Evolutionary conservation across 2,113 vertebrate species (phyloP).

Genomic region (Taurulus bubalis): DNA sequence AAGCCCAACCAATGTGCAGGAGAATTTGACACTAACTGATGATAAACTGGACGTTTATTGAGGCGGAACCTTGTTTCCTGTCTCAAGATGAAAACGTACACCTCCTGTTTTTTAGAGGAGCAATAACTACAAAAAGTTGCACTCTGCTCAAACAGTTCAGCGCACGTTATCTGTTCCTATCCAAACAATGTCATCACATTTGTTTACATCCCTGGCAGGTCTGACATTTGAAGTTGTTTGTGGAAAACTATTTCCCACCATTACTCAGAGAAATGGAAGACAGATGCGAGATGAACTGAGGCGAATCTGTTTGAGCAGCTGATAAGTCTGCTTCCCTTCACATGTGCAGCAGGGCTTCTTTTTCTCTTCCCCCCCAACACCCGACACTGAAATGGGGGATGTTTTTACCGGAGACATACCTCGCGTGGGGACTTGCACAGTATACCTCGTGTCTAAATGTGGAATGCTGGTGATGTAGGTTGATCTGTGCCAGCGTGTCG

Average conservation of each 20-base stretch:
- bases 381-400: neutral
- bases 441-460: constrained; percentile 50
- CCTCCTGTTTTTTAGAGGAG: neutral
- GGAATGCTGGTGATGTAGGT: constrained; percentile 36
- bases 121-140: too few relatives aligned
- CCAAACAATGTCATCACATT: neutral
- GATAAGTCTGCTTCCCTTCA: neutral
- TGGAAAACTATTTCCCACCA: neutral
- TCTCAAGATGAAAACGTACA: neutral
- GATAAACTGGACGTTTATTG: neutral
- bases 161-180: neutral
- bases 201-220: neutral
- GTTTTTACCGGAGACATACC: neutral
- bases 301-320: neutral
- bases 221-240: constrained; percentile 11
- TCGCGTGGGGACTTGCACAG: neutral
- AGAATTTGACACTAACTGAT: neutral
- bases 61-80: neutral
- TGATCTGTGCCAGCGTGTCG: constrained; percentile 50
- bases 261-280: neutral
- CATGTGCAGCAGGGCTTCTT: neutral
- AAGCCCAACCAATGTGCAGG: neutral
- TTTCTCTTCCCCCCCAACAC: neutral
- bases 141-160: neutral
- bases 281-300: neutral